phyloP scores from a whole-genome alignment of 2,888 invertebrate genomes.

The Timema podura region DNA sequence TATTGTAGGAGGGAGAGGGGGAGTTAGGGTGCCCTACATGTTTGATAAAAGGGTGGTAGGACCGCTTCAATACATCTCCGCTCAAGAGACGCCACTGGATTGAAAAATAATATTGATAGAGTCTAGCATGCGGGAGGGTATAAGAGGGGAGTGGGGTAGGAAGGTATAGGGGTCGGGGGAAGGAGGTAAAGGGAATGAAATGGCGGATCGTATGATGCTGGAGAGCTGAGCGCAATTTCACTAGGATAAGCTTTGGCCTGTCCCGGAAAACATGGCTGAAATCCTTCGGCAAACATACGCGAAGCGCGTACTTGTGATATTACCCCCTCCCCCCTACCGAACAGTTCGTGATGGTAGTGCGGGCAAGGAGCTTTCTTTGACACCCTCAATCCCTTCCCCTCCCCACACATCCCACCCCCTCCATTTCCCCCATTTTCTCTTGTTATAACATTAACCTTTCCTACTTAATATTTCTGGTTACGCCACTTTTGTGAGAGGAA shows the following conservation, averaged over 20 bases:
- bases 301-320: slow-evolving; percentile 7
- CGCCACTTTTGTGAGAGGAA: no score
- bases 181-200: slow-evolving; percentile 1
- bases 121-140: slow-evolving; percentile 10
- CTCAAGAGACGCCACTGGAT: slow-evolving; percentile 22
- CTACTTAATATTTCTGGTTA: no score
- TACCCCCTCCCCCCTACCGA: background rate
- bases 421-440: no score
- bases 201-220: background rate
- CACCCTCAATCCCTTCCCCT: no score
- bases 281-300: slow-evolving; percentile 18
- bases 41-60: background rate
- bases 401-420: no score
- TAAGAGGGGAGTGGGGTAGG: background rate
- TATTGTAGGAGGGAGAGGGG: background rate
- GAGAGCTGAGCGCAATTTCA: slow-evolving; percentile 24
- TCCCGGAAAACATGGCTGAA: background rate
- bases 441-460: no score
- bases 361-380: no score
- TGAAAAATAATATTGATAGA: slow-evolving; percentile 33
- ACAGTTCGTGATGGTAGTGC: no score
- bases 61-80: slow-evolving; percentile 12
- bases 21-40: background rate
- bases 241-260: slow-evolving; percentile 23
- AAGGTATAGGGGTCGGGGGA: background rate